Evolutionary conservation across 2,888 invertebrate species (phyloP).

Genomic region (Esperia sulphurella): DNA sequence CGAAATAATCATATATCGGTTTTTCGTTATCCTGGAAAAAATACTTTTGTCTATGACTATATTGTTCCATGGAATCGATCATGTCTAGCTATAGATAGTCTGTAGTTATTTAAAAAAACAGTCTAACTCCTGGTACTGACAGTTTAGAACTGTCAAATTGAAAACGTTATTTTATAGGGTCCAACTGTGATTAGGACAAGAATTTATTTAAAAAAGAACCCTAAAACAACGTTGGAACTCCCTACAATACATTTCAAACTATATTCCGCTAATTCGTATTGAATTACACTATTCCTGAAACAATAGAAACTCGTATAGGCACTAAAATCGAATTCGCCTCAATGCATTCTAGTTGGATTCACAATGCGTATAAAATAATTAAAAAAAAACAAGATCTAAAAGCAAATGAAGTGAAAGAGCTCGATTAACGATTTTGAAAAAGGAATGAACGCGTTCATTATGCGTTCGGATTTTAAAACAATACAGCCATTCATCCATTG

Average conservation of each 20-base stretch:
- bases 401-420: conserved; percentile 72
- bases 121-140: too few relatives aligned
- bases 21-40: too few relatives aligned
- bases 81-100: too few relatives aligned
- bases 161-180: too few relatives aligned
- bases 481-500: conserved; percentile 64
- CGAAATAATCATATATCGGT: too few relatives aligned
- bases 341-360: conserved; percentile 39
- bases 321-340: conserved; percentile 51
- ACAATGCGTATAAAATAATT: conserved; percentile 24
- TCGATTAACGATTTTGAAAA: conserved; percentile 68
- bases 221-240: conserved; percentile 10
- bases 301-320: conserved; percentile 35
- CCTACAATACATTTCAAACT: conserved; percentile 41
- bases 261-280: conserved; percentile 73
- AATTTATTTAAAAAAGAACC: conserved; percentile 7
- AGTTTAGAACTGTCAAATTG: too few relatives aligned
- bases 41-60: too few relatives aligned
- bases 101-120: too few relatives aligned
- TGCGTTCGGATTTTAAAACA: conserved; percentile 71
- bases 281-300: conserved; percentile 64
- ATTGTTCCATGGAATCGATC: too few relatives aligned
- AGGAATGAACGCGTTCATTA: conserved; percentile 59
- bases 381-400: conserved; percentile 42
- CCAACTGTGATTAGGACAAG: neutral